These are phyloP conservation scores for Amphiduros pacificus DNA, from an alignment of 2,888 invertebrate species.

Conservation along the genomic window DNA sequence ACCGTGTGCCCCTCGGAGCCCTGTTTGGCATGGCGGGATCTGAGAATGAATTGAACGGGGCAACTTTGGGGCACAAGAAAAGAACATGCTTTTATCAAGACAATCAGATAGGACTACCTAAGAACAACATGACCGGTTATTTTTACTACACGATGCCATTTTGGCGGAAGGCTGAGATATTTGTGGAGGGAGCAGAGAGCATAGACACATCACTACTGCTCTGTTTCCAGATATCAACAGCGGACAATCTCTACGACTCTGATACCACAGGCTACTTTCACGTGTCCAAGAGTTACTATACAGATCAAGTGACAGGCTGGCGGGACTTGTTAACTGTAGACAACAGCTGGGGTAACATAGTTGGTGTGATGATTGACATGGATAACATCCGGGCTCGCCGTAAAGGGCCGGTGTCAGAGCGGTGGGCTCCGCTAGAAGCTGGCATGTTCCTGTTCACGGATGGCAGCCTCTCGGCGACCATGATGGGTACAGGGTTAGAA, in stretches of 20 bases:
- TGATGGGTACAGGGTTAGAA: constrained; percentile 33
- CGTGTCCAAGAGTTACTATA: constrained; percentile 22
- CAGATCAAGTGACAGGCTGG: constrained; percentile 22
- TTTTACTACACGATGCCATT: constrained; percentile 34
- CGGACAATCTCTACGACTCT: constrained; percentile 25
- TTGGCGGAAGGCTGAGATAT: constrained; percentile 25
- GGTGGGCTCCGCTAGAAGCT: constrained; percentile 33
- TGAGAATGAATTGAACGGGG: constrained; percentile 28
- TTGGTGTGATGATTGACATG: constrained; percentile 28
- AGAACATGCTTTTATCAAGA: constrained; percentile 21
- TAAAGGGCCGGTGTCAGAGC: constrained; percentile 19
- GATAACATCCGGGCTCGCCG: constrained; percentile 27
- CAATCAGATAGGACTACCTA: not conserved
- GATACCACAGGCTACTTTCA: constrained; percentile 29
- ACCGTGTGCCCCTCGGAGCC: constrained; percentile 28
- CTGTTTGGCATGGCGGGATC: constrained; percentile 29
- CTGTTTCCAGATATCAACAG: constrained; percentile 25
- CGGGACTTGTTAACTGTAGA: constrained; percentile 20
- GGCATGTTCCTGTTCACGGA: constrained; percentile 30
- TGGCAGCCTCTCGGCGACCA: constrained; percentile 19
- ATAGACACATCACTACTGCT: constrained; percentile 9
- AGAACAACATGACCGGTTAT: constrained; percentile 26
- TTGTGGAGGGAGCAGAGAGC: constrained; percentile 19
- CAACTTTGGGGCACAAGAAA: constrained; percentile 22
- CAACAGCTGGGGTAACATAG: constrained; percentile 31